Evolutionary conservation across 2,113 vertebrate species (phyloP), one percentile per base, ranked within the genome.

Genomic region (Hypanus sabinus): DNA sequence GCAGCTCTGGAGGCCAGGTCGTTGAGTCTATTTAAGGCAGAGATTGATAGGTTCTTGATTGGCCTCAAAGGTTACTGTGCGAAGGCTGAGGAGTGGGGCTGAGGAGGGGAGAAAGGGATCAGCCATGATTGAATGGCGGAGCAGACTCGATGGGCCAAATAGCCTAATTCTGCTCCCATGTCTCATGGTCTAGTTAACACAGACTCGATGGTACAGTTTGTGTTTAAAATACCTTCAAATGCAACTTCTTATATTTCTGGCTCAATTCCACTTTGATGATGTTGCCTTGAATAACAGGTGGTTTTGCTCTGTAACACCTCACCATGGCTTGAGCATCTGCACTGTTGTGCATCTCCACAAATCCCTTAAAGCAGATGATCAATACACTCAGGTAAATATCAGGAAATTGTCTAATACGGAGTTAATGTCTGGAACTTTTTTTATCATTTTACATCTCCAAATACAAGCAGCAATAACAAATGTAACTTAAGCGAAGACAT

Each of bases 341-440:
- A 90, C 85, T 90, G 62, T 90, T n/a, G 60, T 27, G 18, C 85
- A 90, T 33, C 60, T 90, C 85, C 85, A 90, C 85, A 90, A 33
- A 90, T 90, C 85, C 85, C 85, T 90, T 90, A 22, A 90, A 88
- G 60, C 55, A 85, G 11, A 90, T 62, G 57, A 14, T 65, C 12
- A 76, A 14, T 87, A 16, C 57, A 87, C 60, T 30, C 5, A 65
- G 60, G 85, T n/a, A 65, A n/a, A 65, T 5, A 65, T n/a, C n/a
- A 36, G 76, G 33, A 79, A 79, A 36, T 36, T 79, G 76, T n/a
- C 10, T 2, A 30, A 76, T 6, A 9, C 4, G 46, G 46, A 46
- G 46, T 3, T 46, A 46, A 46, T 46, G 4, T 46, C 46, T 46
- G 46, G 4, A 3, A 3, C 4, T 46, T 46, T 76, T 76, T 76